phyloP scores from a whole-genome alignment of 64 coral and sea anemone genomes.

The Dendrophyllia cribrosa region DNA sequence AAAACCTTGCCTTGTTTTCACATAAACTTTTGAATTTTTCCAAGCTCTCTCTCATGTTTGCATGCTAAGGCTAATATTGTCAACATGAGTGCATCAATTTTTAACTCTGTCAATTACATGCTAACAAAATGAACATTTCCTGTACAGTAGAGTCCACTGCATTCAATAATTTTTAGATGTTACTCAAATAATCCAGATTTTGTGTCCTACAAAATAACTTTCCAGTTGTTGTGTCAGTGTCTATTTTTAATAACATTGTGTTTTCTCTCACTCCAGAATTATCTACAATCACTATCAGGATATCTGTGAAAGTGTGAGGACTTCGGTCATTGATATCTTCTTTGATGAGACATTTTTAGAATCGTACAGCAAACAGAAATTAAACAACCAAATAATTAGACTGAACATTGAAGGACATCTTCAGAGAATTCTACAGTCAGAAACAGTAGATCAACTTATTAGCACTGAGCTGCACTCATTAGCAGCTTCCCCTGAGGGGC shows the following conservation, averaged over 20 bases:
- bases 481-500: constrained; percentile 74
- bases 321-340: constrained; percentile 64
- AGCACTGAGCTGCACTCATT: constrained; percentile 75
- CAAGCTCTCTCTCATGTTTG: no score
- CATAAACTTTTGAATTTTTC: no score
- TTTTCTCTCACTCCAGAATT: constrained; percentile 42
- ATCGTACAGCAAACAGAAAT: constrained; percentile 78
- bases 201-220: no score
- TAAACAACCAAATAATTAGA: constrained; percentile 70
- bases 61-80: no score
- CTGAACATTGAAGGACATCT: constrained; percentile 86
- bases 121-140: no score
- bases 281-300: constrained; percentile 69
- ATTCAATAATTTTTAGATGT: no score
- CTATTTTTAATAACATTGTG: neutral
- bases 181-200: no score
- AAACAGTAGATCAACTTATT: constrained; percentile 81
- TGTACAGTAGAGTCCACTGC: no score
- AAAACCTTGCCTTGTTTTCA: no score
- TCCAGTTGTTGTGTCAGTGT: no score
- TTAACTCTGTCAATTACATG: no score
- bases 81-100: no score
- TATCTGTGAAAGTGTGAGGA: constrained; percentile 70
- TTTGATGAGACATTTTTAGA: constrained; percentile 86
- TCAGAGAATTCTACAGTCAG: constrained; percentile 75